Evolutionary conservation across 1,140 invertebrate species (phyloP).

Genomic region (Cotesia vestalis): DNA sequence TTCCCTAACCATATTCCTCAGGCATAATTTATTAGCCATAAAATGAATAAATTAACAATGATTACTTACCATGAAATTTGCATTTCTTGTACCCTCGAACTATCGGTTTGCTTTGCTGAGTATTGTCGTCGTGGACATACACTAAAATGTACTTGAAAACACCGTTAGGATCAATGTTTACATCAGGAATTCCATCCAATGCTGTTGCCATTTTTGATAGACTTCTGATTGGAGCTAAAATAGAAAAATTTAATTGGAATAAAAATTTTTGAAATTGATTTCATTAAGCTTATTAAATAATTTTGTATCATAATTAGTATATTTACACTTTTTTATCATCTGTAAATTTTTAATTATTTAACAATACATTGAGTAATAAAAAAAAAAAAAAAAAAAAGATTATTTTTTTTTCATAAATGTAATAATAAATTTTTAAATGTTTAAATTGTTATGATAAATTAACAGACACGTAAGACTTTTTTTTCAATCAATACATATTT

Average conservation of each 20-base stretch:
- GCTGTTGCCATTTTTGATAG: slow-evolving; percentile 51
- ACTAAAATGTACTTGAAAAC: slow-evolving; percentile 90
- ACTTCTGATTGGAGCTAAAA: neutral
- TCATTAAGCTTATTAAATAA: no score
- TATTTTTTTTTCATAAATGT: no score
- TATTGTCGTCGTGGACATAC: slow-evolving; percentile 69
- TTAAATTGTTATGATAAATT: no score
- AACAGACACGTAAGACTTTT: no score
- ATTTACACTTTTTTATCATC: no score
- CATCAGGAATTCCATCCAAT: slow-evolving; percentile 71
- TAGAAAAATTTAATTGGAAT: neutral
- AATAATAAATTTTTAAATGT: no score
- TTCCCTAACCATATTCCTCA: neutral
- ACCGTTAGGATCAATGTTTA: slow-evolving; percentile 82
- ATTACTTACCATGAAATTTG: slow-evolving; percentile 74
- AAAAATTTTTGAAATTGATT: neutral
- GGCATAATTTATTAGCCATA: neutral
- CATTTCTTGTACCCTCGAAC: slow-evolving; percentile 78
- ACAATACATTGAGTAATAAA: no score
- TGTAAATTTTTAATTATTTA: no score
- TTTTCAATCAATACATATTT: no score
- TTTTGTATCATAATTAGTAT: no score
- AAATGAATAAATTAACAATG: neutral
- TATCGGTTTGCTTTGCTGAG: slow-evolving; percentile 70
- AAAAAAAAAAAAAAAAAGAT: no score